Conservation (phyloP, 2,113 vertebrate species). For the Apodemus sylvaticus region DNA sequence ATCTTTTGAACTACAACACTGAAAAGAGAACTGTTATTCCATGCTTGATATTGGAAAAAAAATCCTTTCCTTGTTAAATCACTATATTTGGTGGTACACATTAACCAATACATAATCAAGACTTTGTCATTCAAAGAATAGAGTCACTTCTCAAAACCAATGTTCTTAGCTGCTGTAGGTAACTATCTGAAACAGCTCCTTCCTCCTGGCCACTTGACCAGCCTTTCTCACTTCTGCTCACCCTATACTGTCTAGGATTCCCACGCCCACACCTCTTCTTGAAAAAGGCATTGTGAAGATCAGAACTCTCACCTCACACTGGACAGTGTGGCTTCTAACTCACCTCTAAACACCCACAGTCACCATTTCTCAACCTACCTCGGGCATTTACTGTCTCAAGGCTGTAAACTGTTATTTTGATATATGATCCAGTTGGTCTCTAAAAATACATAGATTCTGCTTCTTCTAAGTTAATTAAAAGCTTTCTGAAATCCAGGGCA, state of each 20-base stretch:
- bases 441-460: background rate
- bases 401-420: background rate
- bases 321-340: background rate
- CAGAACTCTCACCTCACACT: background rate
- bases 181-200: background rate
- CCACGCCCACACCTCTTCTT: background rate
- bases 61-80: background rate
- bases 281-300: background rate
- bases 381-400: conserved; percentile 13
- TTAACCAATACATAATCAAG: background rate
- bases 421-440: background rate
- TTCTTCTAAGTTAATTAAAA: conserved; percentile 14
- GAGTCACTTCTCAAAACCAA: background rate
- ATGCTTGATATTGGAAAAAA: background rate
- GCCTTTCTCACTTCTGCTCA: background rate
- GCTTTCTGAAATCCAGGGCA: conserved; percentile 38
- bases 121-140: background rate
- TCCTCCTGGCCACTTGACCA: background rate
- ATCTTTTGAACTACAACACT: background rate
- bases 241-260: background rate
- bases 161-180: background rate
- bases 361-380: background rate
- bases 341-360: background rate
- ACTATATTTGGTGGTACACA: background rate
- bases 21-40: background rate